Evolutionary conservation across 2,888 invertebrate genomes (phyloP), one percentile per base, ranked within the genome.

Genomic region (Tetragnatha montana): DNA sequence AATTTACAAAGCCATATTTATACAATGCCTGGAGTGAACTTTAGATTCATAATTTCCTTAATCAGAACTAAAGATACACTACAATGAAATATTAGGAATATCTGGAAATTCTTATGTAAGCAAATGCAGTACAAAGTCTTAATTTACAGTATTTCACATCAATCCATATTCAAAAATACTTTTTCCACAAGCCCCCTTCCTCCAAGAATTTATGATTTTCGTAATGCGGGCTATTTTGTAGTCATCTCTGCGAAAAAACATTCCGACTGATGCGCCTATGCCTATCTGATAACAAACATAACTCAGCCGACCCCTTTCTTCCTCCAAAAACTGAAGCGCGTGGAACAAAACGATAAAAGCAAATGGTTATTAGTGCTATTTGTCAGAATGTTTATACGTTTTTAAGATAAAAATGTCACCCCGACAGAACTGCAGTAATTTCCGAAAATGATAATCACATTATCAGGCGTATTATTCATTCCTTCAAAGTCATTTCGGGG

Each of bases 401-500:
- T 74, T 35, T 74, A 73, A 81, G 51, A 71, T 82, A 82, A 82
- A 74, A 51, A 73, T 82, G 51, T 73, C 74, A 74, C 60, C 60
- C 35, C 35, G 60, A 60, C 60, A 60, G 73, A 82, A 82, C 73
- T 74, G 22, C 82, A 51, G 82, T 71, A 82, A 82, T 82, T 81
- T 74, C 17, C 60, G 35, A 51, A 73, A 50, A 82, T 82, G 74
- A 73, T 71, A 60, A 82, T 82, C 51, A 22, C 82, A 82, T 82
- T 78, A 78, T 60, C 60, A 22, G 60, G 78, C 51, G 51, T 50
- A 60, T 68, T 17, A 22, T 68, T 21, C 78, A 78, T 78, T 78
- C 22, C 60, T 50, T 17, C 60, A 17, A 17, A 50, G 35, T 78
- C 78, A 17, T 78, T 78, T 4, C 35, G 35, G 19, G 6, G 60